Evolutionary conservation across 2,113 vertebrate genomes (phyloP).

Genomic region (Hippocampus abdominalis): DNA sequence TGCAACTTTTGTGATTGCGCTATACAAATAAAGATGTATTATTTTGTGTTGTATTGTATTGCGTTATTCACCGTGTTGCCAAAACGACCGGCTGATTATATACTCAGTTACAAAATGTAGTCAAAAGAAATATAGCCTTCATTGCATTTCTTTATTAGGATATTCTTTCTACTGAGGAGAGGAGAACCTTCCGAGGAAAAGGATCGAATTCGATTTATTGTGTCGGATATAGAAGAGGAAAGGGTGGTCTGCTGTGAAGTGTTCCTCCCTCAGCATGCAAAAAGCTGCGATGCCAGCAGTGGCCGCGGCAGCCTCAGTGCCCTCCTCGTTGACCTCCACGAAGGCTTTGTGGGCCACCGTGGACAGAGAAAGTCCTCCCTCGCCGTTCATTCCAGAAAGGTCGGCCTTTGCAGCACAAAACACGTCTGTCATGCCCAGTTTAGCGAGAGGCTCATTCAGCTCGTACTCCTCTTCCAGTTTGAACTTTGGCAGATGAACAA

Average conservation of each 20-base stretch:
- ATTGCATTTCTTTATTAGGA: conserved; percentile 13
- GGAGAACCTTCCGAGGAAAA: conserved; percentile 80
- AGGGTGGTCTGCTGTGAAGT: conserved; percentile 83
- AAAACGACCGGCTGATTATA: too few species aligned
- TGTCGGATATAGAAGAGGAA: conserved; percentile 90
- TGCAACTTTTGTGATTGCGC: too few species aligned
- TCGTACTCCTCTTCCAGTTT: conserved; percentile 82
- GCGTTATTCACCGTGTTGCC: too few species aligned
- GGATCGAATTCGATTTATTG: conserved; percentile 74
- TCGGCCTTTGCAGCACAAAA: conserved; percentile 76
- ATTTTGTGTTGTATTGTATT: too few species aligned
- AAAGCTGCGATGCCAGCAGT: conserved; percentile 68
- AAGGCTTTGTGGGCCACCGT: conserved; percentile 85
- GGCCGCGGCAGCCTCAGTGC: conserved; percentile 87
- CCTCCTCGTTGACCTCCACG: conserved; percentile 91
- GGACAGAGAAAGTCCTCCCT: conserved; percentile 79
- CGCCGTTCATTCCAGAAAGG: conserved; percentile 83
- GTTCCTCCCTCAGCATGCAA: conserved; percentile 69
- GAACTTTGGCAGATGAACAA: conserved; percentile 81
- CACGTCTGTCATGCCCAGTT: conserved; percentile 79
- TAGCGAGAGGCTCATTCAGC: conserved; percentile 70
- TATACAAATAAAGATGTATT: too few species aligned
- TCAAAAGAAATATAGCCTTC: background rate
- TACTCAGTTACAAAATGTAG: conserved; percentile 1
- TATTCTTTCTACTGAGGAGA: conserved; percentile 61